Base-by-base conservation (phyloP, 2,888 invertebrate species). In the Drosophila koepferae region DNA sequence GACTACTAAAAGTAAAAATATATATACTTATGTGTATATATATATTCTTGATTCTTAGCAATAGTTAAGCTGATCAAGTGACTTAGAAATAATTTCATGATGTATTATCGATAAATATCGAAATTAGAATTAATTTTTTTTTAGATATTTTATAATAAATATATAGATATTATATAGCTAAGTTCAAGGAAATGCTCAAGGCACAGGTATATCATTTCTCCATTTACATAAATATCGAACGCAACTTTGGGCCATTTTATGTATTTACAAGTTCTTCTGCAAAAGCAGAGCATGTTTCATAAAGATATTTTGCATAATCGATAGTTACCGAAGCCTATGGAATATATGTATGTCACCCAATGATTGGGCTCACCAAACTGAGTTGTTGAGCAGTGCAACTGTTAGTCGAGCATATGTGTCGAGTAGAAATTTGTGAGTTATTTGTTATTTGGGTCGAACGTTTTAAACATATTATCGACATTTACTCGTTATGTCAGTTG, bases 381-480 rank as follows among this genome's bases (percentile, higher is more conserved):
- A 2, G 34, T 54, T 38, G 1, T 54, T 38, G 1, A 16, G 9
- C 16, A 38, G 53, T 23, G 53, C 23, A 54, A 20, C 20, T 16
- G 10, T 23, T 38, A 38, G 53, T 54, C 53, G 36, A 38, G 38
- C 34, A 36, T 20, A 14, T 8, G 18, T 36, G 20, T 14, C 14
- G 18, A 4, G 6, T 20, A 3, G 12, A 18, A 51, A 14, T 34
- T 14, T 36, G 18, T 51, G 34, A 18, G 38, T 38, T 54, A n/a
- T 46, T 43, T 40, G 41, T 46, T 67, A 74, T 77, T 66, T 77
- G 51, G 77, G 74, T 65, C 66, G 78, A 70, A 70, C 66, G 70
- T 31, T 20, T 44, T 16, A 41, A 14, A 43, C 41, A 66, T 56
- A 70, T 54, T 68, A 71, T 72, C 70, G 69, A 65, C 55, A 65